Base-by-base conservation (phyloP, 2,113 vertebrate species). In the Cygnus buccinator region DNA sequence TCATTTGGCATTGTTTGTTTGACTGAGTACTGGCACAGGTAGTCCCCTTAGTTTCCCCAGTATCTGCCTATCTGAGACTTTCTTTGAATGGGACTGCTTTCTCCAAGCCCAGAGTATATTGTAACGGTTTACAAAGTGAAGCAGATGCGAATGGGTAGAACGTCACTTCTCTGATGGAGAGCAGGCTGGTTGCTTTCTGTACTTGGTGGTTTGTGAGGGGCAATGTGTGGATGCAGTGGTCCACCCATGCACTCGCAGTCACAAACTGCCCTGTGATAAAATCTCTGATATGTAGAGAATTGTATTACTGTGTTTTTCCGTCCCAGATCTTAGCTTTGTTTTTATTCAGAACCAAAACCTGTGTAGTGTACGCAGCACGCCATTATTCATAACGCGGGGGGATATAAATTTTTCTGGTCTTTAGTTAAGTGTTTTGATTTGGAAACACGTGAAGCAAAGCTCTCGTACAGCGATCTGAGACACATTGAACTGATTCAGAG, bases 341-440 rank as follows among this genome's bases (percentile, higher is more conserved):
- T 94, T 83, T 39, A 29, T 33, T 76, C 72, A 63, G 61, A 95
- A 74, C 63, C 70, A 72, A 94, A 96, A 96, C 84, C 76, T 96
- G 57, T 70, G 50, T 70, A 79, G 77, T 39, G 16, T 87, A 87
- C 84, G 25, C 89, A 73, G 31, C 73, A 88, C 46, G 6, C 78
- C 4, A 8, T 96, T 95, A 97, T 79, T 96, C 78, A 46, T 61
- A 67, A 90, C 73, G 28, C 0, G 1, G 59, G 44, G 52, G 22
- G 50, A 80, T 93, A 96, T 95, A 95, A 94, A 97, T 97, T 97
- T 97, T 96, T 95, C 84, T 93, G 72, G 43, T 72, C 84, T 82
- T 95, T 79, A 87, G 84, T 76, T 77, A 91, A 96, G 83, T 80
- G 48, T 87, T 94, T 96, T 2, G 5, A 54, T 89, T 97, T 88